These are phyloP conservation scores for Anoncus sp. DNA, from an alignment of 2,888 invertebrate species.

Conservation along the genomic window DNA sequence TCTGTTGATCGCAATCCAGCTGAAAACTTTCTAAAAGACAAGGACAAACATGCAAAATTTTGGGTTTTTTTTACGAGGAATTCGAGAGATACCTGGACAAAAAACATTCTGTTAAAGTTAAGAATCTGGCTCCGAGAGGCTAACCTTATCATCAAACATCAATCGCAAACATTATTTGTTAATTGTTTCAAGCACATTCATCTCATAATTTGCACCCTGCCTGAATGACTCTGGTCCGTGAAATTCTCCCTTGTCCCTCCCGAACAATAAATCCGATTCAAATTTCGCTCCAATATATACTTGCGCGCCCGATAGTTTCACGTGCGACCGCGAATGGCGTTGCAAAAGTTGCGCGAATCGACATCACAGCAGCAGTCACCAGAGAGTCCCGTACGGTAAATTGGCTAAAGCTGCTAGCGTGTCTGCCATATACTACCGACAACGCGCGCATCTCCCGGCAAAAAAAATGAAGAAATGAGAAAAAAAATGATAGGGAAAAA, in stretches of 20 bases:
- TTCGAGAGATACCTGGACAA: no score
- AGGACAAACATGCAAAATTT: no score
- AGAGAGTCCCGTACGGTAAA: conserved; percentile 26
- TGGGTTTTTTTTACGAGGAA: no score
- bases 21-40: no score
- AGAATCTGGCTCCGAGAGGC: no score
- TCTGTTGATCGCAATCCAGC: no score
- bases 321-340: conserved; percentile 15
- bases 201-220: not conserved
- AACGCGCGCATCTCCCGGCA: conserved; percentile 39
- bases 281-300: conserved; percentile 40
- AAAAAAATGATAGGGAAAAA: conserved; percentile 13
- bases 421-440: conserved; percentile 27
- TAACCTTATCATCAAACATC: no score
- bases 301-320: conserved; percentile 36
- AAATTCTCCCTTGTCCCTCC: not conserved
- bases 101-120: no score
- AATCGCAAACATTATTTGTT: no score
- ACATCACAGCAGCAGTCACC: not conserved
- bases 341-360: not conserved
- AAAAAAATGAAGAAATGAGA: not conserved
- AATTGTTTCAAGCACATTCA: no score
- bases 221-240: not conserved
- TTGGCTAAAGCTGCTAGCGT: conserved; percentile 26
- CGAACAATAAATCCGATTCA: conserved; percentile 4